Evolutionary conservation across 1,140 invertebrate genomes (phyloP).

Genomic region (Pseudomyrmex concolor): DNA sequence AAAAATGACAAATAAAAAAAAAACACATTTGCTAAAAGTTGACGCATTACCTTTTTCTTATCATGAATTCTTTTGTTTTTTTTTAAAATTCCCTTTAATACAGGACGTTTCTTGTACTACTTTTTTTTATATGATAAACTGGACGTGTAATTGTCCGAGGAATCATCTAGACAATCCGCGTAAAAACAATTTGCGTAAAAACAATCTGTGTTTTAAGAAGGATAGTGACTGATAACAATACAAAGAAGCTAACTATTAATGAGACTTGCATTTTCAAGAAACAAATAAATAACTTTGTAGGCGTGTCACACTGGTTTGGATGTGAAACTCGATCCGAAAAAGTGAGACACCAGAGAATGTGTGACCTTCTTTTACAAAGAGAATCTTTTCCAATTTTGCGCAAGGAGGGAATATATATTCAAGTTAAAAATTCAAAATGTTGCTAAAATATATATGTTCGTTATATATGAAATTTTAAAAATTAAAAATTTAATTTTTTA

Average conservation of each 20-base stretch:
- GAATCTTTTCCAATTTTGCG: slow-evolving; percentile 22
- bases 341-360: slow-evolving; percentile 7
- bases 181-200: not conserved
- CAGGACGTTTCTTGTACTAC: not conserved
- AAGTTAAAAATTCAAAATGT: too few relatives aligned
- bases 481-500: too few relatives aligned
- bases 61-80: not conserved
- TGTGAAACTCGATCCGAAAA: slow-evolving; percentile 33
- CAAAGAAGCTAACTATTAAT: not conserved
- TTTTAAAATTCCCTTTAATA: not conserved
- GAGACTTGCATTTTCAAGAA: not conserved
- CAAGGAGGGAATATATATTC: not conserved
- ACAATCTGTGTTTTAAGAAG: not conserved
- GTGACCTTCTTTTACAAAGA: slow-evolving; percentile 45
- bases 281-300: not conserved
- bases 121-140: not conserved
- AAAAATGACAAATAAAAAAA: not conserved
- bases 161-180: not conserved
- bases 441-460: too few relatives aligned
- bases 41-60: not conserved
- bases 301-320: not conserved
- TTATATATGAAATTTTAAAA: too few relatives aligned
- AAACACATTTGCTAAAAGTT: not conserved
- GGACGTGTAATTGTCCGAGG: not conserved
- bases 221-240: not conserved